Evolutionary conservation across 2,113 vertebrate species (phyloP), one percentile per base, ranked within the genome.

Genomic region (Condylura cristata): DNA sequence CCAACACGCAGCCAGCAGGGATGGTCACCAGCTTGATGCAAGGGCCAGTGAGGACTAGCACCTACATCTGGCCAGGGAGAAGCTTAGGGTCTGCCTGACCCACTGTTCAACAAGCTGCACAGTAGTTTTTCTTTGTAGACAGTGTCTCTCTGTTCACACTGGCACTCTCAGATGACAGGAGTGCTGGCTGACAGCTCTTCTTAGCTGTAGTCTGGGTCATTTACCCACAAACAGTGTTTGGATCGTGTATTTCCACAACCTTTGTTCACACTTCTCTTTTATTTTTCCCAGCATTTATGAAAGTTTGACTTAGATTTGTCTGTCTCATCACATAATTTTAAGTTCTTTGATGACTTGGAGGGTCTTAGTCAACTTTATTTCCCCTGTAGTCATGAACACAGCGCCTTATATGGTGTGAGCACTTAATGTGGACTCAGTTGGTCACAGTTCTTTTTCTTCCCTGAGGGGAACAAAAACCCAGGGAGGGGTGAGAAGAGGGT

Each of bases 231-330:
- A 11, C 68, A 22, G 26, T 56, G 41, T 68, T 89, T 41, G 30
- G 68, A 63, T 53, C 44, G 58, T 79, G 9, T 22, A 46, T 2
- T 82, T 58, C 6, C 6, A 18, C 2, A 53, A 11, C 37, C 20
- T 87, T 56, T 80, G 39, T 81, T 91, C 6, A 41, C 0, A 34
- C 8, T 3, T 71, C 56, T 65, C 58, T 63, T 65, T 85, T 53
- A 6, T 61, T 61, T 30, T 24, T 20, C 56, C 53, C 53, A 56
- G 11, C 26, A 41, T 80, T 85, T 71, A 18, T 34, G 63, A 61
- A 93, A 61, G 17, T 86, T 84, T 85, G 48, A 30, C 26, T 85
- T 56, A 34, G 39, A 82, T 61, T 51, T 61, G 18, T 93, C 61
- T 78, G 39, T 13, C 0, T 60, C 28, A 11, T 53, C 58, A 56